Evolutionary conservation across 2,113 vertebrate species (phyloP).

Genomic region (Willisornis vidua): DNA sequence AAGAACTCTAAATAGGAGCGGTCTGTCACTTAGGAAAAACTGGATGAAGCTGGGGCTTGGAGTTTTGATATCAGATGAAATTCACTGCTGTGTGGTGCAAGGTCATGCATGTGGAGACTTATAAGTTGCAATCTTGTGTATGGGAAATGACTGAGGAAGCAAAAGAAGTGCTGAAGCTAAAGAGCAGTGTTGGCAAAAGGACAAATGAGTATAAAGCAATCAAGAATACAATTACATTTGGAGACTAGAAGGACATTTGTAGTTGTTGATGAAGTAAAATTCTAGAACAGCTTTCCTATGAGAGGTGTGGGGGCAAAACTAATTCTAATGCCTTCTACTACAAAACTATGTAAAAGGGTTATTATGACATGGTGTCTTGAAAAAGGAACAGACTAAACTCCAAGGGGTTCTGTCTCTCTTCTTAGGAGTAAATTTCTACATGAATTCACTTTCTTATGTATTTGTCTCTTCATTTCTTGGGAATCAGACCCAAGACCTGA

Average conservation of each 20-base stretch:
- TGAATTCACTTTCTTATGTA: background rate
- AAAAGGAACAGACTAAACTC: background rate
- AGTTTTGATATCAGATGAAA: background rate
- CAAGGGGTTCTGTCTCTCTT: background rate
- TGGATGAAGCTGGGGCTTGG: background rate
- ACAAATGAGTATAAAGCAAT: constrained; percentile 24
- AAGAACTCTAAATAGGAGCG: background rate
- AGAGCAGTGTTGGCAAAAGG: constrained; percentile 22
- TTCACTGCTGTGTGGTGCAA: background rate
- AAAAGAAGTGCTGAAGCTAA: constrained; percentile 32
- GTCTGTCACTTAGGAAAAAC: background rate
- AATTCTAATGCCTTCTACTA: background rate
- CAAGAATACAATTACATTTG: constrained; percentile 12
- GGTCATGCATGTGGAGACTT: constrained; percentile 18
- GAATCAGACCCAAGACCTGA: background rate
- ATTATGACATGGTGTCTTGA: background rate
- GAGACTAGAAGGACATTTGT: background rate
- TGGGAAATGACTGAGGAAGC: constrained; percentile 46
- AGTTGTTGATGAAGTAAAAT: background rate
- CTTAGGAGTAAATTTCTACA: background rate
- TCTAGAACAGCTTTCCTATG: background rate
- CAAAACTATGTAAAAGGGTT: background rate
- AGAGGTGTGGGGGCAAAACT: background rate
- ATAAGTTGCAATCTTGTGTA: background rate
- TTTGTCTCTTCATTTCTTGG: background rate